Evolutionary conservation across 2,888 invertebrate species (phyloP).

Genomic region (Schizaphis graminum): DNA sequence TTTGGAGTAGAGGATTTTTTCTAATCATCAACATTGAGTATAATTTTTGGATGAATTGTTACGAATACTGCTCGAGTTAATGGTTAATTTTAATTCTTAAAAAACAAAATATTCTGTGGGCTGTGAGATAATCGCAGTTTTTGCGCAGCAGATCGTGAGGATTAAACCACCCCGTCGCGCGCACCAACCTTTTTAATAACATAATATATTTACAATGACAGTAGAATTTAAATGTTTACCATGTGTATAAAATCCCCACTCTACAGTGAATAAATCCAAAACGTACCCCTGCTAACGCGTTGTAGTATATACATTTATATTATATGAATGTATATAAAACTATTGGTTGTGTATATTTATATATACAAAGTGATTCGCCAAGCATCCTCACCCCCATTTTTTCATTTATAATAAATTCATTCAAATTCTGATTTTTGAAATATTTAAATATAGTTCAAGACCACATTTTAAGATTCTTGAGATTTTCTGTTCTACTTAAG

Average conservation of each 20-base stretch:
- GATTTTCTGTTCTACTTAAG: too few species aligned
- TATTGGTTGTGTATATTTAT: background rate
- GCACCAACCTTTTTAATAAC: background rate
- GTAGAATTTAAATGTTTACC: background rate
- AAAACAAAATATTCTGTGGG: background rate
- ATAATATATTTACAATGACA: slow-evolving; percentile 2
- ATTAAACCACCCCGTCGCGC: background rate
- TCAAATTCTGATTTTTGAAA: too few species aligned
- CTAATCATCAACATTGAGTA: too few species aligned
- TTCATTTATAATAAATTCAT: too few species aligned
- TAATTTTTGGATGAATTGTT: too few species aligned
- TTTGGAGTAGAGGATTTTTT: too few species aligned
- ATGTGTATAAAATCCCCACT: background rate
- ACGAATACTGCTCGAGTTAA: background rate
- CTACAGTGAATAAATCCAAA: background rate
- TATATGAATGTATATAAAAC: background rate
- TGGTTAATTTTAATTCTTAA: background rate
- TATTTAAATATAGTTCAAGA: too few species aligned
- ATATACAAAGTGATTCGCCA: too few species aligned
- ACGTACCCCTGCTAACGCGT: background rate
- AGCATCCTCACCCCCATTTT: too few species aligned
- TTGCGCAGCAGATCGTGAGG: background rate
- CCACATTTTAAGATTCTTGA: too few species aligned
- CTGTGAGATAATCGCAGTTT: background rate
- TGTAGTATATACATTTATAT: background rate